Base-by-base conservation (phyloP, 2,888 invertebrate genomes). In the Euplagia quadripunctaria region DNA sequence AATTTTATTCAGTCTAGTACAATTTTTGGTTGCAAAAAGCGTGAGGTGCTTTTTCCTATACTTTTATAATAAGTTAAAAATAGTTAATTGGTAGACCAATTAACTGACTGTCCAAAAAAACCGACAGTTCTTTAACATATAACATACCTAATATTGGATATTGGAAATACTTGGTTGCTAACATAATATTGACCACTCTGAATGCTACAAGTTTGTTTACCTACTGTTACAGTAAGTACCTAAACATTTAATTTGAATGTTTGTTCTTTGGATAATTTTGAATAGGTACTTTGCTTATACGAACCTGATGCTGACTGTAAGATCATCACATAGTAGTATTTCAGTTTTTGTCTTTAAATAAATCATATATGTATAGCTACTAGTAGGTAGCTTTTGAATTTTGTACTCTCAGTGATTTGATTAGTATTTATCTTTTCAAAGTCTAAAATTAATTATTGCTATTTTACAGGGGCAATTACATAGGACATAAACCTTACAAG, bases 381-480 rank as follows among this genome's bases (percentile, higher is more conserved):
- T 43, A 43, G 43, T 6, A 43, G 5, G 5, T 43, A 43, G 43
- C 43, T 43, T 43, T 43, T 8, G 4, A 6, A 8, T 43, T 43
- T 43, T 43, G 43, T 8, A 4, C 43, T 43, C 8, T 6, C 11
- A 11, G 58, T 58, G 7, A 58, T 20, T 58, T 58, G 55, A n/a
- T 20, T 55, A 52, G n/a, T 9, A 58, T 58, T n/a, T n/a, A 64
- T 43, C 12, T 17, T 64, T 42, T 43, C n/a, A n/a, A n/a, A n/a
- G 20, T 41, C 7, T 16, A 4, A 41, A 43, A 64, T n/a, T 64
- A 43, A 42, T 65, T 16, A 55, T 61, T 61, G 5, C 20, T 46
- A 51, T 64, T 64, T 72, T 69, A 49, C 72, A 74, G 71, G 20
- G 75, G 75, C 49, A 75, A 75, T 58, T 64, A 17, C 31, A 17